Evolutionary conservation across 2,797 vertebrate species (phyloP).

Genomic region (Tragopan temminckii): DNA sequence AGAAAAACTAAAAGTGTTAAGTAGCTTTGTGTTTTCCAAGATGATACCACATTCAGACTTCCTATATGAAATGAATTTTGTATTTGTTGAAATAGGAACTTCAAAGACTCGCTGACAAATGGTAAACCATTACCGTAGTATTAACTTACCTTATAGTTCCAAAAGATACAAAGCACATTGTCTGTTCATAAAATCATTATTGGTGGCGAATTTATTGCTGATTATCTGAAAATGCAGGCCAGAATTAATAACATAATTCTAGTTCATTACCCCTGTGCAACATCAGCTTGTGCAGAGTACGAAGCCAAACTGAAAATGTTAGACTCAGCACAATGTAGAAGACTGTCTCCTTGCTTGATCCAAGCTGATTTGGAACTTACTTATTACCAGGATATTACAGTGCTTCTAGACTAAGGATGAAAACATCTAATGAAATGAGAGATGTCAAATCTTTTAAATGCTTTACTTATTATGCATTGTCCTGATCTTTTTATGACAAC

Average conservation of each 20-base stretch:
- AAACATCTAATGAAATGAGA: background rate
- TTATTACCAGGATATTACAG: background rate
- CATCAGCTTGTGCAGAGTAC: background rate
- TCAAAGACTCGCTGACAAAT: background rate
- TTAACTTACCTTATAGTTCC: background rate
- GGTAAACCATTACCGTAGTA: background rate
- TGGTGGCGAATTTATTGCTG: background rate
- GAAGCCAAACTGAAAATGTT: background rate
- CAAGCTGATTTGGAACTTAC: background rate
- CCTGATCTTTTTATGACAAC: background rate
- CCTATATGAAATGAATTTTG: background rate
- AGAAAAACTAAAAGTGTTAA: background rate
- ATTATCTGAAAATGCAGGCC: background rate
- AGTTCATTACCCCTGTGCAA: background rate
- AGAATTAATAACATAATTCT: background rate
- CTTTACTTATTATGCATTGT: background rate
- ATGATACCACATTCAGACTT: background rate
- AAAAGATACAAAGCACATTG: background rate
- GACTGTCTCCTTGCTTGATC: background rate
- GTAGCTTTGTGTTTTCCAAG: background rate
- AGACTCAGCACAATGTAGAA: background rate
- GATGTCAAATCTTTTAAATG: background rate
- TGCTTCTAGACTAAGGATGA: background rate
- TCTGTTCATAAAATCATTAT: background rate
- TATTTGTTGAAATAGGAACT: background rate